Conservation (phyloP, 2,113 vertebrate species). For the Nipponia nippon region DNA sequence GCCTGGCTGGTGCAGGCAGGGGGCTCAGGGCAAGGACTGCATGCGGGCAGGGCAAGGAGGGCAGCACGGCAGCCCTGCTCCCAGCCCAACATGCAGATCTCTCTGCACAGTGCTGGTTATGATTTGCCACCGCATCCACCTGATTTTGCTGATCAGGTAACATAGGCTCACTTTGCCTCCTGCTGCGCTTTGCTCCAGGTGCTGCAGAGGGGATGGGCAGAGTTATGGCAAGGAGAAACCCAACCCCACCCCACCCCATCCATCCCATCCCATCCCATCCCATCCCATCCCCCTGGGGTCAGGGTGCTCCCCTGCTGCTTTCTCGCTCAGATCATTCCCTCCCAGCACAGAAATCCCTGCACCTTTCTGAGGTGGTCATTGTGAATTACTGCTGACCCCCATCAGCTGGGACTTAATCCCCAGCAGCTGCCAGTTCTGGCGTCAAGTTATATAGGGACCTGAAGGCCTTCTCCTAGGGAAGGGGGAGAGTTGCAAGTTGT, state of each 20-base stretch:
- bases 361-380: neutral
- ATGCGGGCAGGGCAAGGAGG: neutral
- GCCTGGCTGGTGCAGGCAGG: neutral
- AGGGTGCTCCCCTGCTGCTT: neutral
- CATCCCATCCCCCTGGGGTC: neutral
- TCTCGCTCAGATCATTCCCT: neutral
- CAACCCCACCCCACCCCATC: too few relatives aligned
- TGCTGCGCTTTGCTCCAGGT: neutral
- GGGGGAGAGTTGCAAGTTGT: accelerated
- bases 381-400: neutral
- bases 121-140: neutral
- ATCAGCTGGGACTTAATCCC: neutral
- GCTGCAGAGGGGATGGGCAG: neutral
- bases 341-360: neutral
- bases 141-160: neutral
- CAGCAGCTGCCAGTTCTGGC: neutral
- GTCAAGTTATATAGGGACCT: neutral
- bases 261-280: too few relatives aligned
- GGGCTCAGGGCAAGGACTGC: accelerated
- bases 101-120: accelerated
- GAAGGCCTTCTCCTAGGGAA: accelerated
- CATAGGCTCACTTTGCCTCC: neutral
- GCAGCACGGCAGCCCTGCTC: neutral
- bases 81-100: neutral
- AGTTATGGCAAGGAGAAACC: neutral